Conservation (phyloP, 2,797 vertebrate genomes). For the Orientallactaga sibirica region DNA sequence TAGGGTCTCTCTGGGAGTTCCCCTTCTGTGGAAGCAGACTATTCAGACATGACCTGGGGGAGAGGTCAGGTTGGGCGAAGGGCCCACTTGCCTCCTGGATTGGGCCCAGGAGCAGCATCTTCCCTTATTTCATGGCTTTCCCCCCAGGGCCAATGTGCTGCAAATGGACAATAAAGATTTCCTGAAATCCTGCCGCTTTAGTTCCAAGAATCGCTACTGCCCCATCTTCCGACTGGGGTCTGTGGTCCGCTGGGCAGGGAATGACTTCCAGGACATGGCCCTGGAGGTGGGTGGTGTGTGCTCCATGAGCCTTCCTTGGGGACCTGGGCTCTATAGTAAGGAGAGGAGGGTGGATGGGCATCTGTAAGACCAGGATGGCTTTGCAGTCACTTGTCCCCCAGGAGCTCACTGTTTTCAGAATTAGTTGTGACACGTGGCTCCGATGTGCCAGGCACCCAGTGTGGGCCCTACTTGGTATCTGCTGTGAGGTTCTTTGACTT, state of each 20-base stretch:
- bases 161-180: constrained; percentile 88
- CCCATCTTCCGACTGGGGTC: constrained; percentile 95
- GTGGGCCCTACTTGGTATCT: neutral
- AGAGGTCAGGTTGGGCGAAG: neutral
- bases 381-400: neutral
- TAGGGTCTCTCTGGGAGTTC: neutral
- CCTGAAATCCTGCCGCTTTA: constrained; percentile 93
- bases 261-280: constrained; percentile 94
- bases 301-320: neutral
- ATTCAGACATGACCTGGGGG: neutral
- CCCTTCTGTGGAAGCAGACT: neutral
- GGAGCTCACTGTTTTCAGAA: neutral
- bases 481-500: neutral
- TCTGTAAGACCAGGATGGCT: neutral
- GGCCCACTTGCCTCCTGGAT: neutral
- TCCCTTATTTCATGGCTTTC: neutral
- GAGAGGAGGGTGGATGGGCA: neutral
- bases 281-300: constrained; percentile 83
- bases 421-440: neutral
- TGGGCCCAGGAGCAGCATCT: neutral
- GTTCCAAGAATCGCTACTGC: constrained; percentile 92
- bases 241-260: constrained; percentile 90
- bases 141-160: constrained; percentile 92
- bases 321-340: neutral
- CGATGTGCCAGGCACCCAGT: neutral